A percentile compares a stretch with the other conserved stretches of the same genome.
phyloP scores from a whole-genome alignment of 53 echinoderm and acorn worm genomes.

The Holothuria leucospilota region DNA sequence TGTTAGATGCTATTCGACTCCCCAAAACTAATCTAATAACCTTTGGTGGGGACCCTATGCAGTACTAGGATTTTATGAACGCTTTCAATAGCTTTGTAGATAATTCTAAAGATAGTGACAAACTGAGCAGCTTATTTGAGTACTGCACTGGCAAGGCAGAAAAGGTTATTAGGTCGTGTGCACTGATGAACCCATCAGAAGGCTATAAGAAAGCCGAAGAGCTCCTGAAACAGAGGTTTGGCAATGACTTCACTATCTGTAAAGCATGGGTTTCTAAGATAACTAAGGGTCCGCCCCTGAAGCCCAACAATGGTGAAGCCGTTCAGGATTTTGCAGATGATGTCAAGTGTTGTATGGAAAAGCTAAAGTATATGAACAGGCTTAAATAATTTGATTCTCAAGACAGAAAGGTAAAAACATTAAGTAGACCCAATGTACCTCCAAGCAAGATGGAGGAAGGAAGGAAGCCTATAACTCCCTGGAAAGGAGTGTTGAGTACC shows the following conservation, averaged over 20 bases:
- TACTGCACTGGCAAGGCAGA: too few species aligned
- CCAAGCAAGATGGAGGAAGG: constrained; percentile 24
- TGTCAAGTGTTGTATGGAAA: background rate
- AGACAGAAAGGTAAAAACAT: constrained; percentile 1
- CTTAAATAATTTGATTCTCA: constrained; percentile 34
- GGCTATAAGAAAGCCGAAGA: too few species aligned
- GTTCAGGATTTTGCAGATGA: constrained; percentile 27
- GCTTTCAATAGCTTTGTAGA: background rate
- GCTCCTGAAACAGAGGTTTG: too few species aligned
- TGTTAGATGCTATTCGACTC: constrained; percentile 16
- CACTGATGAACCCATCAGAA: too few species aligned
- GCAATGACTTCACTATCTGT: too few species aligned
- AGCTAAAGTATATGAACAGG: constrained; percentile 39
- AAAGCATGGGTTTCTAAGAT: too few species aligned
- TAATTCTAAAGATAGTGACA: background rate
- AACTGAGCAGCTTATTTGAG: too few species aligned
- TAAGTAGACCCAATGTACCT: constrained; percentile 36
- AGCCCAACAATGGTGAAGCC: constrained; percentile 49
- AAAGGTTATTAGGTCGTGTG: too few species aligned
- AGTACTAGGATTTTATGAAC: constrained; percentile 19
- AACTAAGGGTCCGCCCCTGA: too few species aligned
- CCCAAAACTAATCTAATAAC: constrained; percentile 37
- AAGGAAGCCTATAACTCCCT: background rate
- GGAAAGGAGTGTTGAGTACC: too few species aligned
- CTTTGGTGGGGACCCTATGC: constrained; percentile 41